Conservation (phyloP, 2,888 invertebrate species). For the Stenichneumon culpator region DNA sequence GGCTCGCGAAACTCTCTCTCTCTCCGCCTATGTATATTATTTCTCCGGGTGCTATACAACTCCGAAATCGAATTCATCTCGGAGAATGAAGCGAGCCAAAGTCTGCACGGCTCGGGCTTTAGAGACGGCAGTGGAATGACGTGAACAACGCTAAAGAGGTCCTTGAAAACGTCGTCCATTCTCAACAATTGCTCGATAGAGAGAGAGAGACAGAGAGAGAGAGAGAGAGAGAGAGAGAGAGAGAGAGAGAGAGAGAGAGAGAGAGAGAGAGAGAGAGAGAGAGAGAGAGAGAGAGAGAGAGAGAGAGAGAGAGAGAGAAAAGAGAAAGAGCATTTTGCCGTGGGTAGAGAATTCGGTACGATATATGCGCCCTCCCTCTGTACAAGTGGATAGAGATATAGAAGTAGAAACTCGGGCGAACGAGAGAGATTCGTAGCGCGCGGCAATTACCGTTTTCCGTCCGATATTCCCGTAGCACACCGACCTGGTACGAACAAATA, state of each 20-base stretch:
- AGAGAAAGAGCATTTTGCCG: slow-evolving; percentile 34
- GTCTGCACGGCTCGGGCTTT: neutral
- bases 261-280: neutral
- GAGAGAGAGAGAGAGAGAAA: neutral
- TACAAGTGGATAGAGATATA: neutral
- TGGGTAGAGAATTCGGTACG: slow-evolving; percentile 26
- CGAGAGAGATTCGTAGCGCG: slow-evolving; percentile 31
- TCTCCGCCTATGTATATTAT: slow-evolving; percentile 1
- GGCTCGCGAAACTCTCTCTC: neutral
- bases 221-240: neutral
- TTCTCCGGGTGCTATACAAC: slow-evolving; percentile 6
- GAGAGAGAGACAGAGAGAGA: neutral
- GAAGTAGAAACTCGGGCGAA: slow-evolving; percentile 40
- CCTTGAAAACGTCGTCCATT: slow-evolving; percentile 32
- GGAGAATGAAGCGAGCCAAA: neutral
- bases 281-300: neutral
- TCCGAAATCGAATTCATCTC: slow-evolving; percentile 21
- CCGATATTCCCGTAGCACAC: slow-evolving; percentile 48
- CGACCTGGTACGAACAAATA: neutral
- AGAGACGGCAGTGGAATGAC: slow-evolving; percentile 18
- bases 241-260: slow-evolving; percentile 21
- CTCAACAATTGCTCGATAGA: slow-evolving; percentile 38
- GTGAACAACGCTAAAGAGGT: slow-evolving; percentile 12
- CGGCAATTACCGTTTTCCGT: slow-evolving; percentile 63
- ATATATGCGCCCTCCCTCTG: slow-evolving; percentile 18